Percentiles rank a stretch among this genome's conserved stretches.
Conservation (phyloP, 2,888 invertebrate genomes). For the Limenitis camilla region DNA sequence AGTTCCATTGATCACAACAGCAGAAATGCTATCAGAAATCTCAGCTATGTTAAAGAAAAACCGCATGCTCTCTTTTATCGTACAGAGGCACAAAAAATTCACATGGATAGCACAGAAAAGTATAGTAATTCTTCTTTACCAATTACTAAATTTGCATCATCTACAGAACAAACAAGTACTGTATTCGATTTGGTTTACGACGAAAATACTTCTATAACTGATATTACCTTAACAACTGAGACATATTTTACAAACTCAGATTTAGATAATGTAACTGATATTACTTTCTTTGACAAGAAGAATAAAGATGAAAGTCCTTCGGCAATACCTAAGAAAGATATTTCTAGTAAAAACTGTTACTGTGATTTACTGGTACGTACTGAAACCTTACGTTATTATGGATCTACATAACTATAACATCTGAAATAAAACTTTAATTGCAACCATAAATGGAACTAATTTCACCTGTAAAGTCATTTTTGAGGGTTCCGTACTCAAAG, state of each 20-base stretch:
- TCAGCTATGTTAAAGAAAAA: slow-evolving; percentile 38
- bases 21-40: slow-evolving; percentile 34
- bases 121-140: slow-evolving; percentile 37
- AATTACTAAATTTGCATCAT: slow-evolving; percentile 29
- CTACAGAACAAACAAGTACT: slow-evolving; percentile 42
- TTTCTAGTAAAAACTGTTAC: slow-evolving; percentile 35
- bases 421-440: too few species aligned
- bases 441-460: too few species aligned
- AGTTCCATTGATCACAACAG: slow-evolving; percentile 31
- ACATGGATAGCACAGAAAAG: slow-evolving; percentile 25
- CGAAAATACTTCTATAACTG: slow-evolving; percentile 46
- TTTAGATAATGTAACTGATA: slow-evolving; percentile 56
- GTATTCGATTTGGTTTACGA: slow-evolving; percentile 53
- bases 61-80: slow-evolving; percentile 57
- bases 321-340: slow-evolving; percentile 33
- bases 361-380: slow-evolving; percentile 58
- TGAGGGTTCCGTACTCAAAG: too few species aligned
- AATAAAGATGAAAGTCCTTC: slow-evolving; percentile 35
- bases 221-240: slow-evolving; percentile 42
- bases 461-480: too few species aligned
- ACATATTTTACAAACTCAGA: slow-evolving; percentile 40
- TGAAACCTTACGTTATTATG: too few species aligned
- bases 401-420: too few species aligned
- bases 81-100: slow-evolving; percentile 27
- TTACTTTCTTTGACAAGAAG: slow-evolving; percentile 45